A percentile compares a stretch with the other conserved stretches of the same genome.
Conservation (phyloP, 2,113 vertebrate genomes). For the Brachionichthys hirsutus region DNA sequence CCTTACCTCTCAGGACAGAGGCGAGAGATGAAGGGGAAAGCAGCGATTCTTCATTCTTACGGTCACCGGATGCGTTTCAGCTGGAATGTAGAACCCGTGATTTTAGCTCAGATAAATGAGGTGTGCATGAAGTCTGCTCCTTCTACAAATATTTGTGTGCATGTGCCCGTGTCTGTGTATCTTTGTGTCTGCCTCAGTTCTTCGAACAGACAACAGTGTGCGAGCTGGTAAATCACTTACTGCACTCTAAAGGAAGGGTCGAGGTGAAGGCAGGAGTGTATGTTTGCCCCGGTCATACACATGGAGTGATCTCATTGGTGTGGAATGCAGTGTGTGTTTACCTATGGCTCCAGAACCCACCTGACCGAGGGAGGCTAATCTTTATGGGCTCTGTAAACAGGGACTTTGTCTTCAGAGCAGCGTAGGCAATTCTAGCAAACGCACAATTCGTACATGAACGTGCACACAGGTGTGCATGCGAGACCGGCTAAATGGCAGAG, state of each 20-base stretch:
- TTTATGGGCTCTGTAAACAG: conserved; percentile 82
- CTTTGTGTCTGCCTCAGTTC: conserved; percentile 67
- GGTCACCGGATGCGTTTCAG: conserved; percentile 64
- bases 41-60: conserved; percentile 59
- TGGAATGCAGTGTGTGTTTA: conserved; percentile 79
- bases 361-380: conserved; percentile 79
- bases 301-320: conserved; percentile 75
- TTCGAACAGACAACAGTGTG: conserved; percentile 70
- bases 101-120: conserved; percentile 71
- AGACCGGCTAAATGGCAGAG: conserved; percentile 2
- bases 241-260: conserved; percentile 72
- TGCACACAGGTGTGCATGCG: background rate
- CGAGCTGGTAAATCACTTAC: conserved; percentile 81
- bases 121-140: conserved; percentile 71
- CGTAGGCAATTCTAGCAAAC: conserved; percentile 46
- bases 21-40: conserved; percentile 27
- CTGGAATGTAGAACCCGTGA: conserved; percentile 64
- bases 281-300: conserved; percentile 78
- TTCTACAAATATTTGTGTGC: conserved; percentile 75
- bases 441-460: conserved; percentile 51
- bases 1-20: conserved; percentile 51
- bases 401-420: conserved; percentile 79
- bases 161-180: conserved; percentile 30
- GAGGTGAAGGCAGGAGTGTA: conserved; percentile 73
- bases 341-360: conserved; percentile 79